Percentiles rank a stretch among this genome's conserved stretches.
Evolutionary conservation across 37 sponge, comb jelly and placozoan genomes (phyloP).

Genomic region (Theonella swinhoei): DNA sequence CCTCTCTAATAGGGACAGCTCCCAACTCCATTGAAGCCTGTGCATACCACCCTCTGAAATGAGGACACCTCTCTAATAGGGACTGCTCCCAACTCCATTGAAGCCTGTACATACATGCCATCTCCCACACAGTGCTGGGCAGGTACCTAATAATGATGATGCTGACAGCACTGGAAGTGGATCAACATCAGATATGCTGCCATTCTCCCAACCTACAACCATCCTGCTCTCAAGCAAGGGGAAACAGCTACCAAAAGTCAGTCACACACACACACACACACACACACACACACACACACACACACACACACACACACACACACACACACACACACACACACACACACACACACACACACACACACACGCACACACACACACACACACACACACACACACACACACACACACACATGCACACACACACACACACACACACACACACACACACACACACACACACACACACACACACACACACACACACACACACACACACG

Average conservation of each 20-base stretch:
- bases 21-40: background rate
- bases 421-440: background rate
- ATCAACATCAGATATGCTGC: conserved; percentile 4
- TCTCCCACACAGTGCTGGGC: conserved; percentile 41
- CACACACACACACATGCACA: too few species aligned
- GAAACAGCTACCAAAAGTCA: conserved; percentile 62
- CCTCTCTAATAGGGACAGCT: background rate
- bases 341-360: too few species aligned
- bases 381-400: too few species aligned
- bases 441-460: background rate
- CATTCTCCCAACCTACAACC: conserved; percentile 12
- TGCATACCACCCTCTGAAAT: background rate
- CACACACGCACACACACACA: too few species aligned
- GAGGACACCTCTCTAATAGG: background rate
- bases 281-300: too few species aligned
- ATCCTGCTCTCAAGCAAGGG: conserved; percentile 38
- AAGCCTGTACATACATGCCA: too few species aligned
- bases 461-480: background rate
- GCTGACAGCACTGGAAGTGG: conserved; percentile 49
- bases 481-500: background rate
- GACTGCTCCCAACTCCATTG: background rate
- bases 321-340: too few species aligned
- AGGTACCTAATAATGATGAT: conserved; percentile 45
- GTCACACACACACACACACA: too few species aligned
- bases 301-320: too few species aligned